These are phyloP conservation scores for Lutraria rhynchaena DNA, from an alignment of 1,140 invertebrate genomes.

Conservation along the genomic window DNA sequence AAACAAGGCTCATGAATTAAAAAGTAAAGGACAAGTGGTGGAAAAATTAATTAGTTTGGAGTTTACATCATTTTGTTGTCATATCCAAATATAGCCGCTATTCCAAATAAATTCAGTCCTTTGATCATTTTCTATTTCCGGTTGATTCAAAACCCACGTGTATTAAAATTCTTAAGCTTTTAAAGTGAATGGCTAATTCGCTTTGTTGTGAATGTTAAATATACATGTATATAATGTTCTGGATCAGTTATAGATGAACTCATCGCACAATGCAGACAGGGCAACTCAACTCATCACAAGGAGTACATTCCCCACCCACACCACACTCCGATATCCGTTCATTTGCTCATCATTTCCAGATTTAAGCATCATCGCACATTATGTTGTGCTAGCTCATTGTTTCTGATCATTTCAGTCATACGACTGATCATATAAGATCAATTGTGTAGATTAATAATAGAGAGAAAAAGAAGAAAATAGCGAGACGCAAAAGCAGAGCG, in stretches of 20 bases:
- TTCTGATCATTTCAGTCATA: constrained; percentile 51
- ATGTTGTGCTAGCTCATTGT: constrained; percentile 1
- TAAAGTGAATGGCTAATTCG: no score
- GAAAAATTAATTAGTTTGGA: no score
- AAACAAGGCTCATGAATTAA: no score
- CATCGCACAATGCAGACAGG: background rate
- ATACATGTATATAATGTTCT: no score
- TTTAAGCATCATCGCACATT: constrained; percentile 34
- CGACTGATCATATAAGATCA: constrained; percentile 55
- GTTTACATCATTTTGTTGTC: no score
- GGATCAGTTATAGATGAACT: constrained; percentile 46
- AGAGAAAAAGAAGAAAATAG: constrained; percentile 50
- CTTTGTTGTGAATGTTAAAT: no score
- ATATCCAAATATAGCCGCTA: no score
- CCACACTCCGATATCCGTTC: constrained; percentile 37
- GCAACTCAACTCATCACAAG: constrained; percentile 33
- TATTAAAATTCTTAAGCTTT: no score
- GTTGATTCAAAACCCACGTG: no score
- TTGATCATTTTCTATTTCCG: no score
- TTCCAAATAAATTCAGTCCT: no score
- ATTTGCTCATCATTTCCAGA: constrained; percentile 51
- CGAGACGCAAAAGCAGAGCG: constrained; percentile 28
- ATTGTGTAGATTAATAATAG: constrained; percentile 15
- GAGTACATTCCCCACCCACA: constrained; percentile 49
- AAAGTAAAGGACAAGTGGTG: no score